phyloP scores from a whole-genome alignment of 2,888 invertebrate genomes.

The Caenorhabditis angaria region DNA sequence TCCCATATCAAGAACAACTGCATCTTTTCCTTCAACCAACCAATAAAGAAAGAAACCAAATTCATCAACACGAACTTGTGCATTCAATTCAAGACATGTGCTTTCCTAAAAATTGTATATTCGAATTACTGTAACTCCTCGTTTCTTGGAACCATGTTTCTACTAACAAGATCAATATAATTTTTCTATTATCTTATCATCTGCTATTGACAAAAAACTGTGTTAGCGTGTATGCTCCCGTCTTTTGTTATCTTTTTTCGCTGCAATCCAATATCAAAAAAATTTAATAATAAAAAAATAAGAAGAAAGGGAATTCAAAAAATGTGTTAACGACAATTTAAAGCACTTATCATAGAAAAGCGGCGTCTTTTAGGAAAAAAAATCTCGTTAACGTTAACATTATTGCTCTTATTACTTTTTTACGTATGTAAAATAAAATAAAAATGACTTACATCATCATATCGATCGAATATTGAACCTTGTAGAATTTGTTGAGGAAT shows the following conservation, averaged over 20 bases:
- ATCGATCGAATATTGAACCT: constrained; percentile 92
- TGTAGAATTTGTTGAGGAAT: constrained; percentile 86
- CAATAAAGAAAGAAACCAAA: constrained; percentile 76
- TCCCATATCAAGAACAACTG: constrained; percentile 95
- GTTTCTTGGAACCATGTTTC: no score
- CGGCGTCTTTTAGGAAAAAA: no score
- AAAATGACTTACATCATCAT: constrained; percentile 82
- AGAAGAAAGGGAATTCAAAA: neutral
- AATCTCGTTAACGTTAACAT: no score
- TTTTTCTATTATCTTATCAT: neutral
- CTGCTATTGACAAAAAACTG: neutral
- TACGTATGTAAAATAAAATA: neutral
- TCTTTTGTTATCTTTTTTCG: neutral
- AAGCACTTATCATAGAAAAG: neutral
- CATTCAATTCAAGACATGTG: constrained; percentile 72
- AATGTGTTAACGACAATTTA: neutral
- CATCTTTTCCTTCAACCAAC: constrained; percentile 81
- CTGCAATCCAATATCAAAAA: neutral
- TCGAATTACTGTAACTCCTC: neutral
- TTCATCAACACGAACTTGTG: constrained; percentile 75
- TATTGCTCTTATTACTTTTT: no score
- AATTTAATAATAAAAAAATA: neutral
- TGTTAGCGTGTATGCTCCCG: neutral
- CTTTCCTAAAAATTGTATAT: constrained; percentile 56
- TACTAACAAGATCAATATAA: neutral